Percentiles rank a stretch among this genome's conserved stretches.
These are phyloP conservation scores for Labeo rohita DNA, from an alignment of 2,113 vertebrate species.

Conservation along the genomic window DNA sequence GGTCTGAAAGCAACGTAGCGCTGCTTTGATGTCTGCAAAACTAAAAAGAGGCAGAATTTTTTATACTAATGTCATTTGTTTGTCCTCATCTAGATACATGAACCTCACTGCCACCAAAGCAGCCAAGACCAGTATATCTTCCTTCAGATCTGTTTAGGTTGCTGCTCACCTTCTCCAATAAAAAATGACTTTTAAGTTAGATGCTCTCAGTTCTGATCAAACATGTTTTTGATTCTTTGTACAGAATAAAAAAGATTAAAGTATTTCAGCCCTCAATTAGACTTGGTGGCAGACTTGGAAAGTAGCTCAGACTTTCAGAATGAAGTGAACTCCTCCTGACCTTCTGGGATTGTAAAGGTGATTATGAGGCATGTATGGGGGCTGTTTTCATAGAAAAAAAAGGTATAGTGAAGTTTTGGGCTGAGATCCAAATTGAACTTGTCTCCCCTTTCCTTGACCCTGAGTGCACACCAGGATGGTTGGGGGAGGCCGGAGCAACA, in stretches of 20 bases:
- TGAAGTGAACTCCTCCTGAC: neutral
- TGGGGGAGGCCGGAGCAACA: neutral
- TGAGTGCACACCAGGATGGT: neutral
- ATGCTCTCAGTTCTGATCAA: slow-evolving; percentile 20
- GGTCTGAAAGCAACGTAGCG: neutral
- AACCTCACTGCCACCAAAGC: neutral
- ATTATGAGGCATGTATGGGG: neutral
- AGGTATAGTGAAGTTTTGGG: neutral
- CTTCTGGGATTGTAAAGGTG: neutral
- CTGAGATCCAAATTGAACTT: neutral
- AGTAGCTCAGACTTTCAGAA: slow-evolving; percentile 5
- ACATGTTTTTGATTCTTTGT: slow-evolving; percentile 25
- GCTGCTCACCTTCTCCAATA: neutral
- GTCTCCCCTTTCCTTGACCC: slow-evolving; percentile 20
- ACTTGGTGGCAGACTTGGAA: slow-evolving; percentile 11
- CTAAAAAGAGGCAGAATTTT: neutral
- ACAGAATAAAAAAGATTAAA: slow-evolving; percentile 18
- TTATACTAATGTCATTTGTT: neutral
- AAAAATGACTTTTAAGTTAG: slow-evolving; percentile 1
- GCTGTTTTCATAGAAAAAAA: neutral
- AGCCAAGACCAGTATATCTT: neutral
- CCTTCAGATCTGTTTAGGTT: slow-evolving; percentile 7
- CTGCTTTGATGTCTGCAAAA: slow-evolving; percentile 3
- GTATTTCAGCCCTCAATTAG: slow-evolving; percentile 25
- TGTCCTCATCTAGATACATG: neutral